phyloP scores from a whole-genome alignment of 2,797 vertebrate genomes.

The Cuculus canorus region DNA sequence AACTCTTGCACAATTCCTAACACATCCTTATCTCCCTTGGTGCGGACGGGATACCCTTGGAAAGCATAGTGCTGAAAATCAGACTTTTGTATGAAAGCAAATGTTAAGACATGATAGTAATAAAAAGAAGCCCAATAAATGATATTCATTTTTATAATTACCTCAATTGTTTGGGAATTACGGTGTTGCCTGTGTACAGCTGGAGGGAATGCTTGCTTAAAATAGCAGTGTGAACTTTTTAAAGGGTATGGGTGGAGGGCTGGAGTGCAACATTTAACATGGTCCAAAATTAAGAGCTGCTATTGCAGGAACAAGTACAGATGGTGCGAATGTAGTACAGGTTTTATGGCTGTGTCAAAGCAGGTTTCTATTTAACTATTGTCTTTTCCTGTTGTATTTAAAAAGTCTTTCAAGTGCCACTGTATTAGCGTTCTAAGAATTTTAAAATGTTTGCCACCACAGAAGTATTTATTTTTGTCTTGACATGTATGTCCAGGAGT shows the following conservation, averaged over 20 bases:
- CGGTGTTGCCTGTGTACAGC: constrained; percentile 14
- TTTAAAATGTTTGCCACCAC: constrained; percentile 27
- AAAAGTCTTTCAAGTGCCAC: constrained; percentile 45
- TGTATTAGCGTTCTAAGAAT: constrained; percentile 27
- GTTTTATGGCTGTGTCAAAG: constrained; percentile 8
- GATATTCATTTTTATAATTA: constrained; percentile 78
- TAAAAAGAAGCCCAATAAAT: constrained; percentile 76
- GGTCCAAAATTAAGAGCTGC: not conserved
- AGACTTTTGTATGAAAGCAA: constrained; percentile 73
- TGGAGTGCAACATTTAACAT: not conserved
- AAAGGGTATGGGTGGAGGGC: not conserved
- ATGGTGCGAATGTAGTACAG: not conserved
- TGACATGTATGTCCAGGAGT: constrained; percentile 26
- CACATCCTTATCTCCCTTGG: not conserved
- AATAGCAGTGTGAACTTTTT: not conserved
- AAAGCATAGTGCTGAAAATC: constrained; percentile 57
- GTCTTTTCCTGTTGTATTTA: constrained; percentile 44
- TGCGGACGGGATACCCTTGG: constrained; percentile 26
- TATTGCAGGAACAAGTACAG: not conserved
- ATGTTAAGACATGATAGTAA: constrained; percentile 70
- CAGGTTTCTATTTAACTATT: constrained; percentile 44
- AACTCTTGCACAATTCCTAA: constrained; percentile 57
- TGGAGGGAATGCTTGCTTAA: constrained; percentile 14
- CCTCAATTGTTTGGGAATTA: constrained; percentile 74
- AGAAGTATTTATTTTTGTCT: constrained; percentile 65